phyloP scores from a whole-genome alignment of 1,140 invertebrate genomes.

The Sesamia nonagrioides region DNA sequence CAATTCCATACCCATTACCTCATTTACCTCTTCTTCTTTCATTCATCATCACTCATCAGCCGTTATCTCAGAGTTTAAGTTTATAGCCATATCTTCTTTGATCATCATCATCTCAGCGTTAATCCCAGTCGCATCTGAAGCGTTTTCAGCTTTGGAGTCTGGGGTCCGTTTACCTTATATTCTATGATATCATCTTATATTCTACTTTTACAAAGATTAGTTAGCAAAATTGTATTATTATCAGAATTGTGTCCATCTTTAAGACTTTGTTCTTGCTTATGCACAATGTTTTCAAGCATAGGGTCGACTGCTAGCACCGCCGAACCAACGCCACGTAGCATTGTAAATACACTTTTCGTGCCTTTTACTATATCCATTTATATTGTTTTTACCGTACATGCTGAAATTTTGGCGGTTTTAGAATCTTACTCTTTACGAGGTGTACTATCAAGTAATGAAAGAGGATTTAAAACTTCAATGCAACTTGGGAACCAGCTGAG shows the following conservation, averaged over 20 bases:
- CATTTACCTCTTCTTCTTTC: background rate
- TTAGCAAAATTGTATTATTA: background rate
- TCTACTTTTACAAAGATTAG: background rate
- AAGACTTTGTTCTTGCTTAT: constrained; percentile 25
- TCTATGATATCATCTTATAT: background rate
- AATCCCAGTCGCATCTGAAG: no score
- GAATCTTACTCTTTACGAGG: background rate
- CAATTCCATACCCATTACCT: background rate
- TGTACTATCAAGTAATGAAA: background rate
- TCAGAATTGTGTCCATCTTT: background rate
- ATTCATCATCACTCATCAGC: background rate
- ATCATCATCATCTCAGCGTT: no score
- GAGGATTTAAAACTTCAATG: no score
- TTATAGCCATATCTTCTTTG: background rate
- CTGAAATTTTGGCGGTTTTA: constrained; percentile 7
- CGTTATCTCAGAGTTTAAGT: background rate
- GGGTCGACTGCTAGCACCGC: constrained; percentile 67
- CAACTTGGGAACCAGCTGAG: no score
- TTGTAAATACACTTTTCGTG: constrained; percentile 80
- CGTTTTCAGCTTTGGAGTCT: no score
- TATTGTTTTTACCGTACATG: background rate
- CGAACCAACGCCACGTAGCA: constrained; percentile 75
- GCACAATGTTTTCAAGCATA: constrained; percentile 41
- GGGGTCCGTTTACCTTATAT: no score
- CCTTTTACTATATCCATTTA: constrained; percentile 61